phyloP scores from a whole-genome alignment of 2,888 invertebrate species.

The Deladenus siricidicola region DNA sequence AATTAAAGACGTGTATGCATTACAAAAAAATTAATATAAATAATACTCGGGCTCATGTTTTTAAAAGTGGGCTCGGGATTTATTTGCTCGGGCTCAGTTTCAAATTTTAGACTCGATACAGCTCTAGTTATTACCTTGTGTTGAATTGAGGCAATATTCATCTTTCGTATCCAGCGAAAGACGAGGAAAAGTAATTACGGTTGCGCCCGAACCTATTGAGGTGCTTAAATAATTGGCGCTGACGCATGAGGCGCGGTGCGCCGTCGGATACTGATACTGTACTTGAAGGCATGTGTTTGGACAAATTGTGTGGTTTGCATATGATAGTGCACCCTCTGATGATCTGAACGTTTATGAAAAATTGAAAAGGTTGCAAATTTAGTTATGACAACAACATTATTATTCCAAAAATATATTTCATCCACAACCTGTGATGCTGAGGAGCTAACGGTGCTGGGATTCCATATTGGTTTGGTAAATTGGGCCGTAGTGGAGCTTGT shows the following conservation, averaged over 20 bases:
- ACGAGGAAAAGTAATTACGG: background rate
- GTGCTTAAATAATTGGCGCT: background rate
- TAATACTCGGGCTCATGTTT: no score
- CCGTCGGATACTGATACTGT: background rate
- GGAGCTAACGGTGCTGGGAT: background rate
- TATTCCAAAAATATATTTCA: background rate
- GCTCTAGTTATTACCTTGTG: no score
- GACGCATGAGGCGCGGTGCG: background rate
- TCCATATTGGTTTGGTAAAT: background rate
- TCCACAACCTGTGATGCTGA: background rate
- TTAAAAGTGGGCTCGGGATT: no score
- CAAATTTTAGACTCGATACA: no score
- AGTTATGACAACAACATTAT: background rate
- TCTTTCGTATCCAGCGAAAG: slow-evolving; percentile 9
- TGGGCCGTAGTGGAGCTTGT: background rate
- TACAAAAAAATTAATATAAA: no score
- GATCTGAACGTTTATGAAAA: background rate
- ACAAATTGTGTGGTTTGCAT: background rate
- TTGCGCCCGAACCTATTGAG: no score
- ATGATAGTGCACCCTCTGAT: background rate
- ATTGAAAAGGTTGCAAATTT: background rate
- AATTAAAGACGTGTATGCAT: no score
- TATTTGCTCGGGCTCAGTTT: no score
- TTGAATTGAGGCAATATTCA: slow-evolving; percentile 2
- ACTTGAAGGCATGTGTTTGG: background rate